Evolutionary conservation across 2,797 vertebrate species (phyloP), one percentile per base, ranked within the genome.

Genomic region (Coregonus suidteri): DNA sequence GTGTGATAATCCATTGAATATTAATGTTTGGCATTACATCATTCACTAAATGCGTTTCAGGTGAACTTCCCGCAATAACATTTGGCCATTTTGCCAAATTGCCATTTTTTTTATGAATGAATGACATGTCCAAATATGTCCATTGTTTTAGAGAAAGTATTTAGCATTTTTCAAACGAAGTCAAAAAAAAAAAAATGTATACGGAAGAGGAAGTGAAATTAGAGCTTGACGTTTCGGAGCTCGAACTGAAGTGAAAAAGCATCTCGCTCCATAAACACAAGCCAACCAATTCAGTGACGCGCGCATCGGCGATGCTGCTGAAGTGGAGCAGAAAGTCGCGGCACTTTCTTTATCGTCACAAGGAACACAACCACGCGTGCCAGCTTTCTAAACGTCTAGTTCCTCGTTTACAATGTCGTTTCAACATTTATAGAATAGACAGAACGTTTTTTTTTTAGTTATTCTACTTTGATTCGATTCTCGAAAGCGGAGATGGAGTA

Each of bases 401-500:
- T 47, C n/a, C 52, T 14, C 7, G 68, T 47, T 41, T n/a, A 20
- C 37, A 1, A 71, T 47, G 68, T 20, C n/a, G 41, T 52, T 51
- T 5, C 41, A n/a, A 51, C 13, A 13, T 15, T 56, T 73, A 35
- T 56, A 73, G 51, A 35, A 31, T 56, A 56, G 25, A 34, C 53
- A 7, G 25, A 35, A 11, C 13, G n/a, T n/a, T n/a, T n/a, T 3
- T 15, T 62, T 11, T 1, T 20, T 6, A 5, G 9, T 67, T 35
- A 76, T 6, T 14, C 13, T 31, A 31, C 31, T 31, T 6, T 18
- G 34, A 6, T 52, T 54, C 52, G 52, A 54, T 3, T 54, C 13
- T 54, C 31, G 31, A 7, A 25, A 18, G 31, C 6, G n/a, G 35
- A 67, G 34, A 97, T 98, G 97, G 96, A 97, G 93, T 94, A 94